Conservation (phyloP, 2,113 vertebrate species). For the Phalacrocorax pelagicus region DNA sequence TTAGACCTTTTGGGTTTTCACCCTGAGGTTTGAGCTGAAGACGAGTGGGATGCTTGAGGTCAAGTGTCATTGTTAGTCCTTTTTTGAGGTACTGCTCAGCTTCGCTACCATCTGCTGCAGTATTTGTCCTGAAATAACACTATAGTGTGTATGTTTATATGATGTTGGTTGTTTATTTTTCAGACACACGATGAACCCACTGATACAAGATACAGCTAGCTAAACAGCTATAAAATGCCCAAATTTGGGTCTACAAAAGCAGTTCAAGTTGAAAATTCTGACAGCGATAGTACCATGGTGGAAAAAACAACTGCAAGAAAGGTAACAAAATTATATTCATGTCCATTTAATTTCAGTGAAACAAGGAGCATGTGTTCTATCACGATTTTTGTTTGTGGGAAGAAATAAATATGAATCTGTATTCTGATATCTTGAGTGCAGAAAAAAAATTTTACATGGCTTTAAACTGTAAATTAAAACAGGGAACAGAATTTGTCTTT, state of each 20-base stretch:
- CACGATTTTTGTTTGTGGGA: neutral
- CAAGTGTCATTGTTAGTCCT: neutral
- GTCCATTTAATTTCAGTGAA: neutral
- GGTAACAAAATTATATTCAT: conserved; percentile 70
- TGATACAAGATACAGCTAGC: conserved; percentile 85
- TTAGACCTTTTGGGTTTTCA: neutral
- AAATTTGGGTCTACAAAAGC: conserved; percentile 89
- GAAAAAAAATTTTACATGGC: neutral
- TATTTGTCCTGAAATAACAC: neutral
- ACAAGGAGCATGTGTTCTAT: neutral
- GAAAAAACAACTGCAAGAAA: conserved; percentile 95
- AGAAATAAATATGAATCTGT: neutral
- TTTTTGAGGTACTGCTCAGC: neutral
- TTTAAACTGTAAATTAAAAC: neutral
- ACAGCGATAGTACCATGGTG: conserved; percentile 96
- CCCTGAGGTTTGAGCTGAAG: neutral
- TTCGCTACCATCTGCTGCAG: neutral
- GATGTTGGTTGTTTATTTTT: conserved; percentile 26
- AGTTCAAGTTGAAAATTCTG: conserved; percentile 84
- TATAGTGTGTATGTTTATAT: neutral
- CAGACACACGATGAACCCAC: conserved; percentile 91
- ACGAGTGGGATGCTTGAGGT: neutral
- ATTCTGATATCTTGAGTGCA: neutral
- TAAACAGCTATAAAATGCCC: conserved; percentile 93
- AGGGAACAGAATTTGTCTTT: neutral